phyloP scores from a whole-genome alignment of 2,113 vertebrate species.

The Callionymus lyra region DNA sequence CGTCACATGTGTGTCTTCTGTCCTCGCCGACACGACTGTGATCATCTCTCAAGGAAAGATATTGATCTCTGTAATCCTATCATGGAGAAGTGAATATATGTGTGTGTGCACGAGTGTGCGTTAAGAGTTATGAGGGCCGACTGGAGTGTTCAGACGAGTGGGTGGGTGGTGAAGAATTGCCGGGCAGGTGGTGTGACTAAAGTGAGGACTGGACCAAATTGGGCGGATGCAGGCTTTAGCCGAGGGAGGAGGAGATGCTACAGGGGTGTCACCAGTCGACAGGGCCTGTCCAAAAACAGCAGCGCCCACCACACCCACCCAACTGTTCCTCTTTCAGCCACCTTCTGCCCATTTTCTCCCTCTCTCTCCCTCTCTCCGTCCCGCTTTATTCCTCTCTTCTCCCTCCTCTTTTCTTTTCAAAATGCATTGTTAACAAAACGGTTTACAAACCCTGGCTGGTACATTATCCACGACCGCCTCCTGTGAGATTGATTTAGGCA shows the following conservation, averaged over 20 bases:
- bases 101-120: constrained; percentile 9
- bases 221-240: constrained; percentile 67
- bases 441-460: constrained; percentile 88
- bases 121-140: constrained; percentile 57
- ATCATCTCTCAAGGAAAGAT: constrained; percentile 51
- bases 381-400: constrained; percentile 53
- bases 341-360: constrained; percentile 60
- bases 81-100: constrained; percentile 11
- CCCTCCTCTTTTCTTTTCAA: constrained; percentile 68
- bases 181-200: constrained; percentile 99
- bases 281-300: constrained; percentile 80
- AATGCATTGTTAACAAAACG: constrained; percentile 96
- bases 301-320: constrained; percentile 85
- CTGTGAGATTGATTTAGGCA: constrained; percentile 70
- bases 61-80: constrained; percentile 83
- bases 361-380: constrained; percentile 32
- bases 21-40: constrained; percentile 16
- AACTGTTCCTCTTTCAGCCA: constrained; percentile 92
- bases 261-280: constrained; percentile 60
- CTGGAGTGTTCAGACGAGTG: constrained; percentile 69
- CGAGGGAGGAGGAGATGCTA: constrained; percentile 54
- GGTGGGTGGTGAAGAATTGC: constrained; percentile 76
- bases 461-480: constrained; percentile 71
- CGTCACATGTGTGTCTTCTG: constrained; percentile 11
- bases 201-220: constrained; percentile 81